Conservation (phyloP, 2,888 invertebrate species). For the Pegoplata infirma region DNA sequence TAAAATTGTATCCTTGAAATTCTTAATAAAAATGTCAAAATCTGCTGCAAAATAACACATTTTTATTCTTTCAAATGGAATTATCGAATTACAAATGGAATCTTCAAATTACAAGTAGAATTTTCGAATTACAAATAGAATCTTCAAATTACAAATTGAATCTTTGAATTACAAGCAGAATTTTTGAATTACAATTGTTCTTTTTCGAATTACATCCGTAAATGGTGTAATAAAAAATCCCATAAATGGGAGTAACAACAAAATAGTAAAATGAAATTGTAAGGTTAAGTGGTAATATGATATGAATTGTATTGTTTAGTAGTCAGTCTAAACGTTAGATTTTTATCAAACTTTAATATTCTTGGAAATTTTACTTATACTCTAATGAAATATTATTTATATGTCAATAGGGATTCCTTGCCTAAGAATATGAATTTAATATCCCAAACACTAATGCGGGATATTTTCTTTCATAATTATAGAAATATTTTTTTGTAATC, state of each 20-base stretch:
- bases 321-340: too few species aligned
- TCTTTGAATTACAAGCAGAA: too few species aligned
- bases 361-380: background rate
- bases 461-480: constrained; percentile 11
- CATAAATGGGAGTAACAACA: constrained; percentile 14
- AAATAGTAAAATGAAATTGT: constrained; percentile 32
- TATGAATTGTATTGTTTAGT: background rate
- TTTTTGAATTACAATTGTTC: too few species aligned
- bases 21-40: too few species aligned
- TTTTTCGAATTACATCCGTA: background rate
- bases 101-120: too few species aligned
- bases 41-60: too few species aligned
- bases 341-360: constrained; percentile 26
- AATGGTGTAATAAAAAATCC: background rate
- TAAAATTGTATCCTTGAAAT: too few species aligned
- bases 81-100: too few species aligned
- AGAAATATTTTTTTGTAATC: background rate
- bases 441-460: constrained; percentile 30
- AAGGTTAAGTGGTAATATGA: constrained; percentile 34
- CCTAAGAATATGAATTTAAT: background rate
- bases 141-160: too few species aligned
- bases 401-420: background rate
- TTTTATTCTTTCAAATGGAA: too few species aligned
- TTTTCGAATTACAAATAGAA: too few species aligned
- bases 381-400: constrained; percentile 4